Evolutionary conservation across 1,140 invertebrate genomes (phyloP).

Genomic region (Meloidogyne exigua): DNA sequence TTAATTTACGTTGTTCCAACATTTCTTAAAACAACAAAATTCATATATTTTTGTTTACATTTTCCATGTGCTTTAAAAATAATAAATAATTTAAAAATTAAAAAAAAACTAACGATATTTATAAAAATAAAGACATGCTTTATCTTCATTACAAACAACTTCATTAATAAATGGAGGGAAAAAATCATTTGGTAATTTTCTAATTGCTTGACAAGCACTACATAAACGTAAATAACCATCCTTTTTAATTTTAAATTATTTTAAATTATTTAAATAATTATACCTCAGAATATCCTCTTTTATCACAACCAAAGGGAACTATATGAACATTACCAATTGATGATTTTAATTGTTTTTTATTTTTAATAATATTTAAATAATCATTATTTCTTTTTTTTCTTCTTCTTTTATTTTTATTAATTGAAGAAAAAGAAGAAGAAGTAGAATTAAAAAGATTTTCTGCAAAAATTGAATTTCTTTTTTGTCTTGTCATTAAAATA

Average conservation of each 20-base stretch:
- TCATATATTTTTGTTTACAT: conserved; percentile 64
- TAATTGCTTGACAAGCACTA: conserved; percentile 61
- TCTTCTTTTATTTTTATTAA: background rate
- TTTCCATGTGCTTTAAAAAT: conserved; percentile 62
- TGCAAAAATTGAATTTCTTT: background rate
- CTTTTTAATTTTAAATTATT: conserved; percentile 11
- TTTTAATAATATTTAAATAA: background rate
- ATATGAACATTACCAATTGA: conserved; percentile 61
- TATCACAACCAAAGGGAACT: conserved; percentile 63
- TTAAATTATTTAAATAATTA: background rate
- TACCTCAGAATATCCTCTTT: conserved; percentile 55
- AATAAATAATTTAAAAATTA: background rate
- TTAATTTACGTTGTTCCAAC: conserved; percentile 50
- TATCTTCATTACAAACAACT: conserved; percentile 63
- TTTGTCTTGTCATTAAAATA: background rate
- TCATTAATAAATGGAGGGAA: conserved; percentile 64
- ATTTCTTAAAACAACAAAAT: conserved; percentile 62
- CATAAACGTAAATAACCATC: conserved; percentile 61
- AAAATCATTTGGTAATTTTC: conserved; percentile 60
- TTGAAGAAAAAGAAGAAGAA: conserved; percentile 2
- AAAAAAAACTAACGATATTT: conserved; percentile 55
- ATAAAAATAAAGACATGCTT: conserved; percentile 63
- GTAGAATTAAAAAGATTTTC: background rate
- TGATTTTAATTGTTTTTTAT: background rate
- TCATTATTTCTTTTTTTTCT: background rate